Base-by-base conservation (phyloP, 2,888 invertebrate species). In the Uropetala carovei region DNA sequence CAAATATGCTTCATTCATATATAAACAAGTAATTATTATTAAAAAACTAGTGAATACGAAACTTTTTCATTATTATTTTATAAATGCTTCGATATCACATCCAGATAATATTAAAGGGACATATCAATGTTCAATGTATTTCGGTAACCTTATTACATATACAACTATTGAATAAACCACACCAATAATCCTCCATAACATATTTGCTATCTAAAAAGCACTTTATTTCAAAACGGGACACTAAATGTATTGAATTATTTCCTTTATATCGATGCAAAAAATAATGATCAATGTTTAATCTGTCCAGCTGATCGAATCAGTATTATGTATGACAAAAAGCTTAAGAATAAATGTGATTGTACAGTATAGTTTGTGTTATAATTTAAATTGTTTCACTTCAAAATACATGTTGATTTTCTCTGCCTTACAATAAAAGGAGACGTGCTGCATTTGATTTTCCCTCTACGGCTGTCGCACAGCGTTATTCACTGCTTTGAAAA, bases 311-410 rank as follows among this genome's bases (percentile, higher is more conserved):
- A 75, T 27, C 27, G 0, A 13, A 27, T 27, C 75, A 27, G 75
- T 22, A 75, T 27, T 75, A 89, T 89, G 64, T 89, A 64, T 64
- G 30, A 60, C 43, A 64, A 89, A 89, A 43, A 27, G 89, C 89
- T 89, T 89, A 64, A 59, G 18, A 89, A 89, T 89, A 89, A 89
- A 89, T 89, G 75, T 75, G 60, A 89, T 64, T 89, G 89, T 89
- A 89, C 30, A 89, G 18, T 64, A 64, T 43, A 11, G 3, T n/a
- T n/a, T 56, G 16, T 30, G 18, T 4, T 68, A 18, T 60, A 18
- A 89, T 89, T 89, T 60, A 13, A 64, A 18, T 10, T 14, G 18
- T 43, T 30, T 56, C 30, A n/a, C 56, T 43, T 18, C 18, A 5
- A 57, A 0, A 18, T 9, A 83, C n/a, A 16, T 16, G 1, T 83